Percentiles rank a stretch among this genome's conserved stretches.
These are phyloP conservation scores for Bugula neritina DNA, from an alignment of 2,888 invertebrate genomes.

Conservation along the genomic window DNA sequence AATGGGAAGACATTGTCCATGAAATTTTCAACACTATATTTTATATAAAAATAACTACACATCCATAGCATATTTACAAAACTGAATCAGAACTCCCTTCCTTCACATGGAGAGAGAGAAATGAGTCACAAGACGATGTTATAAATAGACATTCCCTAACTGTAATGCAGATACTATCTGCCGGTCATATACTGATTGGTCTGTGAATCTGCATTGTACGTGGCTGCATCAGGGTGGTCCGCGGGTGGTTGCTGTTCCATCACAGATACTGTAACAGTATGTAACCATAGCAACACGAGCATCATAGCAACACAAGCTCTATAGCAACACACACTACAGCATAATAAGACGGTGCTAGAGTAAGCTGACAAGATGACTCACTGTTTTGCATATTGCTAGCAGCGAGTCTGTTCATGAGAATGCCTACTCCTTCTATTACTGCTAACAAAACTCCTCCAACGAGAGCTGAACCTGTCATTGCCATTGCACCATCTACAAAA, in stretches of 20 bases:
- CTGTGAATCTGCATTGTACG: background rate
- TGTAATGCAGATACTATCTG: too few relatives aligned
- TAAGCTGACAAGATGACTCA: conserved; percentile 31
- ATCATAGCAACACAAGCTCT: background rate
- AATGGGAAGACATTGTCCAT: too few relatives aligned
- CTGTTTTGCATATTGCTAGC: conserved; percentile 85
- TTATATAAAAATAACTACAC: too few relatives aligned
- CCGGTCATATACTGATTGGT: background rate
- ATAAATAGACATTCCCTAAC: too few relatives aligned
- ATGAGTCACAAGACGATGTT: too few relatives aligned
- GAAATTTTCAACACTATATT: too few relatives aligned
- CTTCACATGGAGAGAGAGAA: too few relatives aligned
- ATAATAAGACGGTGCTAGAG: background rate
- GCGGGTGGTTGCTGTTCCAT: conserved; percentile 11
- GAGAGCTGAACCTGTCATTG: conserved; percentile 80
- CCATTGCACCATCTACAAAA: conserved; percentile 56
- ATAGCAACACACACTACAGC: background rate
- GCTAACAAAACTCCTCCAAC: conserved; percentile 88
- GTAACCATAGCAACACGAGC: background rate
- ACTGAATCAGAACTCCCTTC: too few relatives aligned
- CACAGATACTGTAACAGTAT: conserved; percentile 14
- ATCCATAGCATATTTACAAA: too few relatives aligned
- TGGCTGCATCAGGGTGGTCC: conserved; percentile 21
- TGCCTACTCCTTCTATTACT: conserved; percentile 93
- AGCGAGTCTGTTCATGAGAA: conserved; percentile 81